Percentiles rank a stretch among this genome's conserved stretches.
Evolutionary conservation across 2,797 vertebrate genomes (phyloP).

Genomic region (Apodemus agrarius): DNA sequence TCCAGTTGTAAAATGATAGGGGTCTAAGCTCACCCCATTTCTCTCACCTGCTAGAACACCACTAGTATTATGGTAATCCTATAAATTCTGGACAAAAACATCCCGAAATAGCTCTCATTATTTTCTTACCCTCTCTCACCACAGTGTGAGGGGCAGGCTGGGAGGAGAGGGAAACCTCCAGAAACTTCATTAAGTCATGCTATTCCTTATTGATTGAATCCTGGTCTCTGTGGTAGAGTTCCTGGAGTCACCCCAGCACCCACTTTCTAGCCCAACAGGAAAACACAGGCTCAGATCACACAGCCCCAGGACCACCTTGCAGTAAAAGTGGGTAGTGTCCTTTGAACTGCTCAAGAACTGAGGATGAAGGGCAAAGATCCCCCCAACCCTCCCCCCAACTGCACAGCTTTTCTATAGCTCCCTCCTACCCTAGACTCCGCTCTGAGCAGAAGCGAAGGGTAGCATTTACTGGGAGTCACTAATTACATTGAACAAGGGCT

Average conservation of each 20-base stretch:
- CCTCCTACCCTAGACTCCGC: not conserved
- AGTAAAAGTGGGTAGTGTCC: not conserved
- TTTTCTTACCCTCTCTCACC: not conserved
- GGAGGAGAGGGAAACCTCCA: not conserved
- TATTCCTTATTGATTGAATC: not conserved
- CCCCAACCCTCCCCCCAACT: not conserved
- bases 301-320: not conserved
- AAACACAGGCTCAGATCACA: not conserved
- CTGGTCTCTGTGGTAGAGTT: not conserved
- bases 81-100: not conserved
- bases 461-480: conserved; percentile 1
- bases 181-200: not conserved
- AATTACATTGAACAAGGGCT: not conserved
- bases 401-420: not conserved
- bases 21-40: not conserved
- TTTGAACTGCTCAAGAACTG: not conserved
- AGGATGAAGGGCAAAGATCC: not conserved
- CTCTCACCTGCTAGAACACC: not conserved
- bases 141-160: too few species aligned
- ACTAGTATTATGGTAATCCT: not conserved
- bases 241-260: not conserved
- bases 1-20: not conserved
- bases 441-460: not conserved
- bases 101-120: not conserved
- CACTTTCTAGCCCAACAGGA: not conserved